Conservation (phyloP, 2,113 vertebrate species). For the Crocuta crocuta region DNA sequence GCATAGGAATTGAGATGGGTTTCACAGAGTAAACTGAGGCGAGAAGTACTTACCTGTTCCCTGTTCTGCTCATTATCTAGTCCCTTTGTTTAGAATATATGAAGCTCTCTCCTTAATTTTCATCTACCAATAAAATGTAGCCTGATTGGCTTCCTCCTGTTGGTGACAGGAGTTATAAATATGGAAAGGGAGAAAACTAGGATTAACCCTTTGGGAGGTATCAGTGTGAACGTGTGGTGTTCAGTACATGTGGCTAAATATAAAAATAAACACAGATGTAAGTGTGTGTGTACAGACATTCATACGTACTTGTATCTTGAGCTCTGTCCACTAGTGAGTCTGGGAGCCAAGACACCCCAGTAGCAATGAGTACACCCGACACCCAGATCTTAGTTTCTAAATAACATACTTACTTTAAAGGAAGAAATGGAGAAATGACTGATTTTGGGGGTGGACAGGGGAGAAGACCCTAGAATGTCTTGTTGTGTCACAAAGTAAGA, state of each 20-base stretch:
- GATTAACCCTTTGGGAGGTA: background rate
- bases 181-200: background rate
- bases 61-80: background rate
- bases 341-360: background rate
- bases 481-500: background rate
- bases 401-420: background rate
- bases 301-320: background rate
- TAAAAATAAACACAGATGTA: background rate
- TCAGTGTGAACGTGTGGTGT: background rate
- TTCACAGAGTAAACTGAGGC: background rate
- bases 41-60: background rate
- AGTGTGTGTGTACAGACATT: background rate
- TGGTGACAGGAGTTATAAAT: background rate
- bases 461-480: background rate
- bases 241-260: background rate
- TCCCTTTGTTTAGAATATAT: constrained; percentile 1
- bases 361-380: background rate
- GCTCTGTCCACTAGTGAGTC: background rate
- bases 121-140: background rate
- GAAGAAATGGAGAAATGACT: background rate
- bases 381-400: constrained; percentile 11
- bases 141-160: background rate
- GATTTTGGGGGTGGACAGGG: background rate
- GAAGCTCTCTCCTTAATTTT: background rate
- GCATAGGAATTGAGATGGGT: background rate